Conservation (phyloP, 2,113 vertebrate genomes). For the Eptesicus fuscus region DNA sequence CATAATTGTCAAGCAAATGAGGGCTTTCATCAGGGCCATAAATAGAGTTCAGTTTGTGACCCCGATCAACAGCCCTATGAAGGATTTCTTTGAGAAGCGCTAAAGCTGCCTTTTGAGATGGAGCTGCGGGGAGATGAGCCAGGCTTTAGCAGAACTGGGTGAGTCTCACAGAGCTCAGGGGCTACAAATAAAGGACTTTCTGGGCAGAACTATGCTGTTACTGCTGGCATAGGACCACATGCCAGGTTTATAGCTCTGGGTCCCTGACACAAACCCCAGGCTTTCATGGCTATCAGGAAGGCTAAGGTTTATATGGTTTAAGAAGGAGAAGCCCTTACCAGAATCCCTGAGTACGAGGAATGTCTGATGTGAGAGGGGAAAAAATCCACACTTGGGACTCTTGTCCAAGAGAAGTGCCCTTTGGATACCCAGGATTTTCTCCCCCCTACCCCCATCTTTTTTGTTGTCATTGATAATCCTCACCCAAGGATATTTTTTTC, state of each 20-base stretch:
- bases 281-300: neutral
- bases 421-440: neutral
- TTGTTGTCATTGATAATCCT: no score
- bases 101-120: neutral
- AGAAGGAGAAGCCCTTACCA: neutral
- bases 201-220: neutral
- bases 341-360: neutral
- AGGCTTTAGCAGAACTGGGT: neutral
- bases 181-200: neutral
- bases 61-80: neutral
- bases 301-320: neutral
- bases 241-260: neutral
- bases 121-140: neutral
- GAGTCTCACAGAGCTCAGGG: neutral
- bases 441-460: no score
- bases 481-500: no score
- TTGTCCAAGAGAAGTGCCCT: neutral
- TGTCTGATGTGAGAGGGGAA: neutral
- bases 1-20: conserved; percentile 58
- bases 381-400: neutral
- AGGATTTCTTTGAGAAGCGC: neutral
- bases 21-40: conserved; percentile 63
- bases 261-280: neutral
- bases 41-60: conserved; percentile 47
- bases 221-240: neutral